Percentiles rank a stretch among this genome's conserved stretches.
Evolutionary conservation across 2,113 vertebrate species (phyloP).

Genomic region (Neofelis nebulosa): DNA sequence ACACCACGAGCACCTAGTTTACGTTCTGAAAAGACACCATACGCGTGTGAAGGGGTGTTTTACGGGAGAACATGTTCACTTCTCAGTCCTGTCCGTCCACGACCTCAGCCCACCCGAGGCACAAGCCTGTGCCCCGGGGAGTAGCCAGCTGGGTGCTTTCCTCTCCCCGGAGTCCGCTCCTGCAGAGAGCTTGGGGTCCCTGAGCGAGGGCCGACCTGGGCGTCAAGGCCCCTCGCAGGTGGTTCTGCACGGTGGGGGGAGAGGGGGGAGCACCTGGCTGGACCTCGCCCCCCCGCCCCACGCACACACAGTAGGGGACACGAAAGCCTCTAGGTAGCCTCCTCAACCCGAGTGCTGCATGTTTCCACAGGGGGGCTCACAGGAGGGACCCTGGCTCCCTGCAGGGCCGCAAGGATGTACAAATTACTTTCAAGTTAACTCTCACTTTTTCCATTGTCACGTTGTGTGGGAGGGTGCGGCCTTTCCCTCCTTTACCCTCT

Average conservation of each 20-base stretch:
- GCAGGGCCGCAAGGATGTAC: too few relatives aligned
- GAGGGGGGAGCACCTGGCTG: not conserved
- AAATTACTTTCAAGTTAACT: fast-evolving
- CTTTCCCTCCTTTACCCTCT: fast-evolving
- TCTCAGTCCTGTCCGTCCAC: not conserved
- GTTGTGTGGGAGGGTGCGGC: fast-evolving
- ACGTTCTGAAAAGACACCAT: not conserved
- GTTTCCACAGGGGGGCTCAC: not conserved
- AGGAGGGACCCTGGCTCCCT: not conserved
- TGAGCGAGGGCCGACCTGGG: not conserved
- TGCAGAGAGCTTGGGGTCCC: not conserved
- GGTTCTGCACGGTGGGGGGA: not conserved
- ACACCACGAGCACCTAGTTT: not conserved
- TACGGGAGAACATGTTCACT: not conserved
- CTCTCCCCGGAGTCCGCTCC: not conserved
- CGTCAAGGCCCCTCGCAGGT: not conserved
- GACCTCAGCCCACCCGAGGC: not conserved
- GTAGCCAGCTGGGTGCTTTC: not conserved
- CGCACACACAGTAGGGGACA: not conserved
- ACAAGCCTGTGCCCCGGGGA: not conserved
- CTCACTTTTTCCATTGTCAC: fast-evolving
- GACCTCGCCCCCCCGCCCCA: not conserved
- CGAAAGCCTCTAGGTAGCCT: not conserved
- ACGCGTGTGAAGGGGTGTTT: not conserved
- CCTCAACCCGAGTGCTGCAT: not conserved